These are phyloP conservation scores for Himalopsyche tibetana DNA, from an alignment of 2,888 invertebrate species.

Conservation along the genomic window DNA sequence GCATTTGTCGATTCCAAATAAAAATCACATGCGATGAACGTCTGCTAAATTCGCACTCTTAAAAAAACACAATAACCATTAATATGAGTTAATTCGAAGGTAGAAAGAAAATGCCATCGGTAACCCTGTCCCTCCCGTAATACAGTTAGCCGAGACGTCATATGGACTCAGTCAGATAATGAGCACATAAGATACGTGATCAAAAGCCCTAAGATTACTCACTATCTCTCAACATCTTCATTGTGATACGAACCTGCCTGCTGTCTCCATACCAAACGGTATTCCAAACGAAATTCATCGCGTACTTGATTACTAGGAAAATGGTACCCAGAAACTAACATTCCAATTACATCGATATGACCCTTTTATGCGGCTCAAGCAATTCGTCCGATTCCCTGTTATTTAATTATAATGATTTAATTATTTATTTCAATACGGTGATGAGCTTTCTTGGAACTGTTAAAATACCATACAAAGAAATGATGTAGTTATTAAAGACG, in stretches of 20 bases:
- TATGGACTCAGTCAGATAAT: background rate
- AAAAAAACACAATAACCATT: too few relatives aligned
- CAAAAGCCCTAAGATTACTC: background rate
- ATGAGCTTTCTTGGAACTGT: background rate
- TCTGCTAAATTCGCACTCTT: too few relatives aligned
- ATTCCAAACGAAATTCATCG: background rate
- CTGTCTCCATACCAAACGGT: background rate
- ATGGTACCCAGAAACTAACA: background rate
- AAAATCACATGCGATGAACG: too few relatives aligned
- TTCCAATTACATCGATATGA: background rate
- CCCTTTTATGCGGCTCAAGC: background rate
- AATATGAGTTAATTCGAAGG: background rate
- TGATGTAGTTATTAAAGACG: background rate
- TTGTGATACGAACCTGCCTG: background rate
- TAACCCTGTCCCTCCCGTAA: background rate
- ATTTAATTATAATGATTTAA: background rate
- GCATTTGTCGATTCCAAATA: too few relatives aligned
- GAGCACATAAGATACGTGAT: conserved; percentile 9
- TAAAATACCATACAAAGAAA: background rate
- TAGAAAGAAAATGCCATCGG: background rate
- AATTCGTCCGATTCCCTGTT: background rate
- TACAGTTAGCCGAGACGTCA: conserved; percentile 4
- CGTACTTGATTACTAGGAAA: background rate
- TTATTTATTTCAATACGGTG: background rate
- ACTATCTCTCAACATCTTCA: background rate